Evolutionary conservation across 2,797 vertebrate genomes (phyloP).

Genomic region (Spheniscus humboldti): DNA sequence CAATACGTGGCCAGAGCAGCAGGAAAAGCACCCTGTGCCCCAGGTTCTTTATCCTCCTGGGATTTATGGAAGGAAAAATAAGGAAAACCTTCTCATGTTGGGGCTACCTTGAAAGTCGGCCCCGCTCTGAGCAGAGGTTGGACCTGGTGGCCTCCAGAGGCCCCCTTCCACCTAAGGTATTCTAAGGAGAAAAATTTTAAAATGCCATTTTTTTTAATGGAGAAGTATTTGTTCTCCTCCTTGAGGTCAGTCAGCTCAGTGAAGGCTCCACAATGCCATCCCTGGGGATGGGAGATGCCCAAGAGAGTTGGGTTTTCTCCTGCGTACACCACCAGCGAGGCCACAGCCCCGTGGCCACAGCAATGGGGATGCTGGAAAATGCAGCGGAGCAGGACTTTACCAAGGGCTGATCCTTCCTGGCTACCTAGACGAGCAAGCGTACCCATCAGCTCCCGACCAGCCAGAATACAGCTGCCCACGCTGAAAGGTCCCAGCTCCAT

Average conservation of each 20-base stretch:
- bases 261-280: background rate
- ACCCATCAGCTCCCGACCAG: background rate
- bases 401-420: background rate
- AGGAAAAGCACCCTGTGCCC: background rate
- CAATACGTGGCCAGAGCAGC: background rate
- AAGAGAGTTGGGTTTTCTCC: background rate
- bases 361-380: accelerated
- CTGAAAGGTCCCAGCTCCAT: background rate
- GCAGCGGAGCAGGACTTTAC: background rate
- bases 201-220: background rate
- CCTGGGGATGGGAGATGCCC: background rate
- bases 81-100: background rate
- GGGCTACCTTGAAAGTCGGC: background rate
- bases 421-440: accelerated
- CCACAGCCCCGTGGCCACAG: background rate
- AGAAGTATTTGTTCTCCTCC: background rate
- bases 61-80: background rate
- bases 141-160: background rate
- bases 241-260: background rate
- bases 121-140: background rate
- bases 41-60: background rate
- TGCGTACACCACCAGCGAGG: accelerated
- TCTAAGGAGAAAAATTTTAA: background rate
- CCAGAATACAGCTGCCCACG: background rate
- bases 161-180: background rate